Base-by-base conservation (phyloP, 2,888 invertebrate genomes). In the Salpingus planirostris region DNA sequence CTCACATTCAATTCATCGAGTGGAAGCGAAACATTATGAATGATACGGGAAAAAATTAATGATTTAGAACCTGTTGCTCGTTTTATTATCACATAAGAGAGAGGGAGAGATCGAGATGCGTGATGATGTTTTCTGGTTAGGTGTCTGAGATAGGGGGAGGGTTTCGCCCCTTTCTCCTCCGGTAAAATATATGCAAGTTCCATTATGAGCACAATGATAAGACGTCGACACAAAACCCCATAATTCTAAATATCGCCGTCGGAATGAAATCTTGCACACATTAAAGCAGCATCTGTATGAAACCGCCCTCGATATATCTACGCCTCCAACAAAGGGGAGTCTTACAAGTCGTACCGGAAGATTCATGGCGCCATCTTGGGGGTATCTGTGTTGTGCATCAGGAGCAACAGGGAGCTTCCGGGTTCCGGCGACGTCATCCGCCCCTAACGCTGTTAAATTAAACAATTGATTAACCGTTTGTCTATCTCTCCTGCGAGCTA, bases 371-470 rank as follows among this genome's bases (percentile, higher is more conserved):
- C 24, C 34, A 38, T 31, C 34, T 31, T 29, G 18, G 27, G 24
- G 30, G n/a, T 29, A 33, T 33, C 33, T 27, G 22, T 33, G 21
- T n/a, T 26, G 15, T 31, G 28, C 21, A 34, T 38, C 38, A 27
- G 15, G 34, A 38, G 38, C 38, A 38, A 38, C 38, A 38, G 31
- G 38, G 38, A 38, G 34, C 24, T 38, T 31, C 38, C 38, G 38
- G 12, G 22, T 15, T 25, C 29, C 31, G 34, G 34, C 28, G 34
- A 38, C 38, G 31, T 38, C 30, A 33, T 23, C 29, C 10, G 15
- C 10, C 13, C 13, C 24, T n/a, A 24, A n/a, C n/a, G n/a, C 22
- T 23, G 25, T 12, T 31, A 36, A 36, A 36, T 36, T 36, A 35
- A 35, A 27, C 35, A 35, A 31, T 35, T 35, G 35, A 35, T 35